Conservation (phyloP, 2,113 vertebrate genomes). For the Albula glossodonta region DNA sequence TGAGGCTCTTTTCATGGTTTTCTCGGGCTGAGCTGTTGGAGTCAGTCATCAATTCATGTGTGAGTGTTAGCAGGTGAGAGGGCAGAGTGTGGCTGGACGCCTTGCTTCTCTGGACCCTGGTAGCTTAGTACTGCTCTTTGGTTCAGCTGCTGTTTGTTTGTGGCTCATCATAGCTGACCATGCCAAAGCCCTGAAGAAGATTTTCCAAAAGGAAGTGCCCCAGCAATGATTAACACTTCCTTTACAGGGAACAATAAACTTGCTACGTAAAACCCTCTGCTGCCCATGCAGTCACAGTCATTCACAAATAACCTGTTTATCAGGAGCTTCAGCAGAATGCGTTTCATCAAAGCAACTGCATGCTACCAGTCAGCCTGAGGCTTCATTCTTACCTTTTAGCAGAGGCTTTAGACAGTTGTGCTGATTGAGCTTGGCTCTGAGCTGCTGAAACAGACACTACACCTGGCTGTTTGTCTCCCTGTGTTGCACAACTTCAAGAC, state of each 20-base stretch:
- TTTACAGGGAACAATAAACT: background rate
- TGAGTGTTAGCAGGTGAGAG: background rate
- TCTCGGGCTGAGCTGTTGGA: constrained; percentile 43
- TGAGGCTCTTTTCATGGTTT: constrained; percentile 31
- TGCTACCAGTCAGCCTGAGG: background rate
- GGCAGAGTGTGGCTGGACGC: background rate
- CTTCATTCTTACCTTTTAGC: background rate
- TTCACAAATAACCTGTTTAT: background rate
- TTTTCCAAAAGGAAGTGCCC: constrained; percentile 12
- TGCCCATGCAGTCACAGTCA: background rate
- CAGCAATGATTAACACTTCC: background rate
- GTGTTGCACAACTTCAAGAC: background rate
- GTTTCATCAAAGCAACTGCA: background rate
- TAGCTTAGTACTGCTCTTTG: background rate
- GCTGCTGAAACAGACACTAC: constrained; percentile 7
- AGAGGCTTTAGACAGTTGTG: background rate
- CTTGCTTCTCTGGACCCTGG: background rate
- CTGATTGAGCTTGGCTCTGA: background rate
- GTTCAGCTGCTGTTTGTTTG: background rate
- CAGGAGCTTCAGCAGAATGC: background rate
- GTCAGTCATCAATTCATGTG: background rate
- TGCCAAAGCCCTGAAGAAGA: background rate
- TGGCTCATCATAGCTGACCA: background rate
- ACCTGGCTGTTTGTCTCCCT: background rate
- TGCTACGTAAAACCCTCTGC: background rate